A percentile compares a stretch with the other conserved stretches of the same genome.
Evolutionary conservation across 2,888 invertebrate genomes (phyloP).

Genomic region (Stenodera caucasica): DNA sequence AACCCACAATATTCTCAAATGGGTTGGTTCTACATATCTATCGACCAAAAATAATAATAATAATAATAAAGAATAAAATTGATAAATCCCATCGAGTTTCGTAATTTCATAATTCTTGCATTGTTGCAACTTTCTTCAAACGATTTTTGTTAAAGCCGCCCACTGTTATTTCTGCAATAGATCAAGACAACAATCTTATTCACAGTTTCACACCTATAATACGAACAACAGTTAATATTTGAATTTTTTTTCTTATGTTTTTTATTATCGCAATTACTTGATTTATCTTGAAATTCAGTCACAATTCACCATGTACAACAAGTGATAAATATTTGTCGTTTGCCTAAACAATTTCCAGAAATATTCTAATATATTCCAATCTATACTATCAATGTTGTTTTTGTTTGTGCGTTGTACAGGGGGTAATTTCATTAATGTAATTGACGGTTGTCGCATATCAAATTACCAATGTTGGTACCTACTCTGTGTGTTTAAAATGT

Average conservation of each 20-base stretch:
- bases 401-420: background rate
- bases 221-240: slow-evolving; percentile 16
- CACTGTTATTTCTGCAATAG: slow-evolving; percentile 40
- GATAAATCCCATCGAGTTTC: slow-evolving; percentile 44
- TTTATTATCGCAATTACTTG: background rate
- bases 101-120: slow-evolving; percentile 48
- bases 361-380: too few species aligned
- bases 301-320: slow-evolving; percentile 22
- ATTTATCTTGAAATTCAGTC: slow-evolving; percentile 7
- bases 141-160: slow-evolving; percentile 41
- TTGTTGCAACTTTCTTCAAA: slow-evolving; percentile 47
- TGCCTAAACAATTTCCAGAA: too few species aligned
- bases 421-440: slow-evolving; percentile 37
- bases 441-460: slow-evolving; percentile 30
- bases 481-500: too few species aligned
- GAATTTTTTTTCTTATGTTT: background rate
- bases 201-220: slow-evolving; percentile 40
- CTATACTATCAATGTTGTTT: too few species aligned
- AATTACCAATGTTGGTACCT: slow-evolving; percentile 22
- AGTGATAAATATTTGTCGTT: too few species aligned
- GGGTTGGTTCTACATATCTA: background rate
- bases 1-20: background rate
- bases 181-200: slow-evolving; percentile 30
- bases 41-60: background rate
- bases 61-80: slow-evolving; percentile 31